Percentiles rank a stretch among this genome's conserved stretches.
phyloP scores from a whole-genome alignment of 1,140 invertebrate species.

The Aradophagus sp. region DNA sequence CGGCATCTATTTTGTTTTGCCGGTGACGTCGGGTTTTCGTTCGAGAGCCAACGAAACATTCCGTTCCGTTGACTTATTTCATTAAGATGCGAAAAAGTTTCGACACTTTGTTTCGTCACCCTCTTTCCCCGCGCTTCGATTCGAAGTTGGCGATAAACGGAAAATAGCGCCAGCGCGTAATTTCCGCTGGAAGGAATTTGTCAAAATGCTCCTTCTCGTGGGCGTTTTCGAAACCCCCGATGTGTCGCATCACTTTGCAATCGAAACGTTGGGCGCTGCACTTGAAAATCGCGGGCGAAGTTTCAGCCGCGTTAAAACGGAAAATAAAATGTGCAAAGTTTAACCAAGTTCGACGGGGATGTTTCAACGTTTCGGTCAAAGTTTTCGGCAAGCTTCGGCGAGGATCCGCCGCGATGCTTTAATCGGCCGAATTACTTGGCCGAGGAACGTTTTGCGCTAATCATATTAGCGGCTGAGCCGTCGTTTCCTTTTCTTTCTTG shows the following conservation, averaged over 20 bases:
- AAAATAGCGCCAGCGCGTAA: too few relatives aligned
- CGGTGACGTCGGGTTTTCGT: constrained; percentile 7
- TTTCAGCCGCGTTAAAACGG: constrained; percentile 6
- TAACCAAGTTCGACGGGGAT: constrained; percentile 7
- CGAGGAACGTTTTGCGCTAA: constrained; percentile 5
- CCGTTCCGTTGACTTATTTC: background rate
- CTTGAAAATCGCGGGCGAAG: background rate
- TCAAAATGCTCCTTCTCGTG: too few relatives aligned
- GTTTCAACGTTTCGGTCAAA: constrained; percentile 5
- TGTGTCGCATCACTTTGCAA: constrained; percentile 3
- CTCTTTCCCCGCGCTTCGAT: background rate
- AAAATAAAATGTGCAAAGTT: constrained; percentile 34
- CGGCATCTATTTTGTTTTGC: constrained; percentile 32
- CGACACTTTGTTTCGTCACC: background rate
- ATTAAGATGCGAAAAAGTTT: constrained; percentile 16
- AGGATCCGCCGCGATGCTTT: constrained; percentile 7
- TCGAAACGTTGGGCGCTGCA: constrained; percentile 6
- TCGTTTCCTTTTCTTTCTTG: too few relatives aligned
- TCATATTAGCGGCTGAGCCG: too few relatives aligned
- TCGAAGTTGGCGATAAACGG: constrained; percentile 19
- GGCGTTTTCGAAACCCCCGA: too few relatives aligned
- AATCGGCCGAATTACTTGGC: constrained; percentile 20
- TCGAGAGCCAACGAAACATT: constrained; percentile 5
- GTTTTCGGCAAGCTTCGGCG: constrained; percentile 12
- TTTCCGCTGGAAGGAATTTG: too few relatives aligned